Conservation (phyloP, 2,888 invertebrate species). For the Drosophila suboccidentalis region DNA sequence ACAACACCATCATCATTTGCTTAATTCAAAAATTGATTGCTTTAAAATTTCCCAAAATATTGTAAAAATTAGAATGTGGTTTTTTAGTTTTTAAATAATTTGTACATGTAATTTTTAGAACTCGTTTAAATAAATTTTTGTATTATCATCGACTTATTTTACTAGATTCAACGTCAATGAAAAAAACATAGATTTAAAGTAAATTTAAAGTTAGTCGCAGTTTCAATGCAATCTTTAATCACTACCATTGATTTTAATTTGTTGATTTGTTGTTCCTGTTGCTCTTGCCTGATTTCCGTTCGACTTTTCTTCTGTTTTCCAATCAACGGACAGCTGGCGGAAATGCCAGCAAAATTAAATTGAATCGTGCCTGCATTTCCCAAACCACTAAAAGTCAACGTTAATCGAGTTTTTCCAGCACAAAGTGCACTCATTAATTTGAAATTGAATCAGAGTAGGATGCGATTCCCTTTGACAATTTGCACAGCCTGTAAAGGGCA, state of each 20-base stretch:
- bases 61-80: too few species aligned
- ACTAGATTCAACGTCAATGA: too few species aligned
- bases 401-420: conserved; percentile 38
- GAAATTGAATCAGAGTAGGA: conserved; percentile 40
- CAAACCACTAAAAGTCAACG: conserved; percentile 36
- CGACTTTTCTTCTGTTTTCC: conserved; percentile 2
- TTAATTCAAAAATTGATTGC: too few species aligned
- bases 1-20: too few species aligned
- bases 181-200: too few species aligned
- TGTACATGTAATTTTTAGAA: too few species aligned
- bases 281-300: conserved; percentile 30
- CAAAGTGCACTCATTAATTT: conserved; percentile 47
- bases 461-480: conserved; percentile 7
- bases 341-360: conserved; percentile 41
- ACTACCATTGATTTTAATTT: neutral
- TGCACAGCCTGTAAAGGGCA: conserved; percentile 3
- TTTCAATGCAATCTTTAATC: too few species aligned
- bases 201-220: too few species aligned
- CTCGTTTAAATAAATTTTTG: too few species aligned
- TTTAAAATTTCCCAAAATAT: too few species aligned
- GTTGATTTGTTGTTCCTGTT: conserved; percentile 23
- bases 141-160: too few species aligned
- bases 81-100: too few species aligned
- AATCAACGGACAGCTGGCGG: conserved; percentile 50
- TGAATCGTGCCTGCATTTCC: conserved; percentile 41